phyloP scores from a whole-genome alignment of 1,140 invertebrate genomes.

The Drosophila bifasciata region DNA sequence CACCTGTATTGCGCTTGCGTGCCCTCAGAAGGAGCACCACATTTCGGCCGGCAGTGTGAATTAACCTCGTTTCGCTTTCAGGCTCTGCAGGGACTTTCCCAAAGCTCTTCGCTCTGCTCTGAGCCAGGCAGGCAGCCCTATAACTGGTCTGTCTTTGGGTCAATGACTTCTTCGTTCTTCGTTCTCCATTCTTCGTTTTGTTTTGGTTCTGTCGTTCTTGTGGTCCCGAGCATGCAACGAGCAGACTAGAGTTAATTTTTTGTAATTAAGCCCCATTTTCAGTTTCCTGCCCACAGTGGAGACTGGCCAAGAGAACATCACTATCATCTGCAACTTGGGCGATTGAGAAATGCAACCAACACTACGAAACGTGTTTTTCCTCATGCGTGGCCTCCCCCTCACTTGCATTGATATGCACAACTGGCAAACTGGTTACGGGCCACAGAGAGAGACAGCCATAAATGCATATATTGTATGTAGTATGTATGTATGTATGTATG shows the following conservation, averaged over 20 bases:
- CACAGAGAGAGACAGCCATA: slow-evolving; percentile 5
- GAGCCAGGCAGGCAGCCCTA: slow-evolving; percentile 68
- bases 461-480: slow-evolving; percentile 8
- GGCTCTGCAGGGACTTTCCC: slow-evolving; percentile 38
- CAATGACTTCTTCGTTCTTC: slow-evolving; percentile 69
- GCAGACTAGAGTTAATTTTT: slow-evolving; percentile 1
- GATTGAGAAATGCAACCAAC: slow-evolving; percentile 72
- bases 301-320: slow-evolving; percentile 9
- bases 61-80: slow-evolving; percentile 74
- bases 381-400: neutral
- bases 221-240: neutral
- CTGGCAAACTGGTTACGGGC: slow-evolving; percentile 47
- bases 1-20: slow-evolving; percentile 72
- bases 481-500: slow-evolving; percentile 2
- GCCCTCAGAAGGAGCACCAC: slow-evolving; percentile 28
- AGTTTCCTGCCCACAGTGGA: slow-evolving; percentile 36
- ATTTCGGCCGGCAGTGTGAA: slow-evolving; percentile 49
- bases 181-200: slow-evolving; percentile 56
- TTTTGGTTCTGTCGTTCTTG: slow-evolving; percentile 61
- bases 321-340: slow-evolving; percentile 29
- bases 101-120: slow-evolving; percentile 6
- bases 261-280: slow-evolving; percentile 46
- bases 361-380: slow-evolving; percentile 57
- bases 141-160: slow-evolving; percentile 76
- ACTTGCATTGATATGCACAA: slow-evolving; percentile 48